Evolutionary conservation across 2,888 invertebrate genomes (phyloP).

Genomic region (Epinotia demarniana): DNA sequence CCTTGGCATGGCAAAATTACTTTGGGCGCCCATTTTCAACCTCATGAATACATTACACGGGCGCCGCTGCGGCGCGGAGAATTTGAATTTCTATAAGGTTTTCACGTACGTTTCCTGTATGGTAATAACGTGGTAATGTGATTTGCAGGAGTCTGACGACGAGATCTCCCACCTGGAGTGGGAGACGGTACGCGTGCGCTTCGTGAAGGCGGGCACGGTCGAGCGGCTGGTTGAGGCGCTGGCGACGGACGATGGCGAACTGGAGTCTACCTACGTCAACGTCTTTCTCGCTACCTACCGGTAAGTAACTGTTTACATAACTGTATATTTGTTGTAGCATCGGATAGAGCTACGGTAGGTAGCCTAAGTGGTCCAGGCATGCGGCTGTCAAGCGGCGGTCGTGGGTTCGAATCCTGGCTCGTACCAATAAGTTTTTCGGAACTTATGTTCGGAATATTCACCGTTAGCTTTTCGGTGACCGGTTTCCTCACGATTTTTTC

Average conservation of each 20-base stretch:
- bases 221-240: constrained; percentile 96
- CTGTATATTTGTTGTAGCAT: too few relatives aligned
- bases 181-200: constrained; percentile 98
- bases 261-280: constrained; percentile 99
- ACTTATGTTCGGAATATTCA: too few relatives aligned
- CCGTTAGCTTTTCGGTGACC: too few relatives aligned
- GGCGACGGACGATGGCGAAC: constrained; percentile 96
- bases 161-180: constrained; percentile 99
- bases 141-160: constrained; percentile 91
- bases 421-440: too few relatives aligned
- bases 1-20: constrained; percentile 24
- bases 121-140: constrained; percentile 1
- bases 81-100: constrained; percentile 18
- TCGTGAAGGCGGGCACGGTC: constrained; percentile 98
- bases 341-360: too few relatives aligned
- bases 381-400: too few relatives aligned
- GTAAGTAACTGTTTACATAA: constrained; percentile 67
- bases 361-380: too few relatives aligned
- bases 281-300: constrained; percentile 98
- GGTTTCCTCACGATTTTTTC: too few relatives aligned
- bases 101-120: constrained; percentile 10
- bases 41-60: constrained; percentile 40
- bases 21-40: constrained; percentile 24
- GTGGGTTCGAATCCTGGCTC: too few relatives aligned
- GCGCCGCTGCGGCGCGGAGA: constrained; percentile 12